Conservation (phyloP, 2,797 vertebrate species). For the Diceros bicornis region DNA sequence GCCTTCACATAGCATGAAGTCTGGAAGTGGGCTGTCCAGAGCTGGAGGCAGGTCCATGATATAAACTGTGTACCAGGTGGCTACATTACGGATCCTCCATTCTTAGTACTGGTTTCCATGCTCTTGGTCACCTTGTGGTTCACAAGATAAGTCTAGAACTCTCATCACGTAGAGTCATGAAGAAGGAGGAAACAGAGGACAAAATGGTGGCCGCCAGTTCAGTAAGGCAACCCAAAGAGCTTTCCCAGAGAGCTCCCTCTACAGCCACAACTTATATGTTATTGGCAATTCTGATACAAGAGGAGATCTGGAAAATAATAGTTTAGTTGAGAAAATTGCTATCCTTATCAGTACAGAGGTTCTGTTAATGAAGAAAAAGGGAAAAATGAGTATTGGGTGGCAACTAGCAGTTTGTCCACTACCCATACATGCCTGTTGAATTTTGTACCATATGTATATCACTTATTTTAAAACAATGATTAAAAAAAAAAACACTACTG, state of each 20-base stretch:
- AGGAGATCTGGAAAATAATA: neutral
- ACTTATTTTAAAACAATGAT: neutral
- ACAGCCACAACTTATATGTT: neutral
- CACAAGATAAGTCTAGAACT: neutral
- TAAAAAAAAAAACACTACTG: neutral
- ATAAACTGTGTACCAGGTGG: neutral
- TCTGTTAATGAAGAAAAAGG: neutral
- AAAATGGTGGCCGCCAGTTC: rapidly evolving
- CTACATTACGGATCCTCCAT: too few species aligned
- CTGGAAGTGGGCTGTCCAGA: neutral
- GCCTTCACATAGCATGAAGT: too few species aligned
- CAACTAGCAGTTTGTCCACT: neutral
- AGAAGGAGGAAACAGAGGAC: neutral
- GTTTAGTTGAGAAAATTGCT: neutral
- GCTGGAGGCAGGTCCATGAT: too few species aligned
- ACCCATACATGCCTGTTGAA: neutral
- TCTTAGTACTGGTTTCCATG: neutral
- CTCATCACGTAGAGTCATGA: too few species aligned
- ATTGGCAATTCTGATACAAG: neutral
- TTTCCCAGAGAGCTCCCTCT: neutral
- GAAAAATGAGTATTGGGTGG: neutral
- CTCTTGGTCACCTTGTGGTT: neutral
- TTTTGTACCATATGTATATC: neutral
- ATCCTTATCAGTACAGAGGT: neutral
- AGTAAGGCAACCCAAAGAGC: neutral